These are phyloP conservation scores for Chaunax sp. DNA, from an alignment of 2,797 vertebrate genomes.

Conservation along the genomic window DNA sequence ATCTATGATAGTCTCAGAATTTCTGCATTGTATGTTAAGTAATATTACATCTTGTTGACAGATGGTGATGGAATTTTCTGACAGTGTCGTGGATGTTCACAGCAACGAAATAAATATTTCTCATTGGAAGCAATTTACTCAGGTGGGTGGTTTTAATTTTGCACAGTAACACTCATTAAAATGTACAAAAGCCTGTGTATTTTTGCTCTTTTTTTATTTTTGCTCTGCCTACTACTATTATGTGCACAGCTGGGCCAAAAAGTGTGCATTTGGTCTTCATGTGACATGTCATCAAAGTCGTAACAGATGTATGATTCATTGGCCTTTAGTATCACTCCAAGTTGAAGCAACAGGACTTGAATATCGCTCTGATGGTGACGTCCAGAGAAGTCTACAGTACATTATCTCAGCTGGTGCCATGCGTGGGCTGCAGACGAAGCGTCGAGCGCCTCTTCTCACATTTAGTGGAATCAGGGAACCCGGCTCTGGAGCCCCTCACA, in stretches of 20 bases:
- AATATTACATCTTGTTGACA: conserved; percentile 62
- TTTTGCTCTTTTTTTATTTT: neutral
- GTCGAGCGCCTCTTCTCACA: conserved; percentile 97
- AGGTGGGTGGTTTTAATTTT: conserved; percentile 82
- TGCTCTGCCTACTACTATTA: neutral
- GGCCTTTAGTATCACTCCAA: conserved; percentile 89
- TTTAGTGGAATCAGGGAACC: conserved; percentile 93
- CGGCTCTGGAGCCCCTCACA: conserved; percentile 93
- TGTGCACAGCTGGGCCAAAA: neutral
- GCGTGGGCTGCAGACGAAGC: conserved; percentile 95
- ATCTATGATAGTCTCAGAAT: neutral
- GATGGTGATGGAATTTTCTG: conserved; percentile 99
- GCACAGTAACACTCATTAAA: neutral
- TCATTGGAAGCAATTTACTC: conserved; percentile 92
- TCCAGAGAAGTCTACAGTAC: conserved; percentile 91
- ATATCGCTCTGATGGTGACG: conserved; percentile 93
- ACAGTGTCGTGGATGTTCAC: conserved; percentile 90
- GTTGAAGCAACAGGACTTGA: conserved; percentile 93
- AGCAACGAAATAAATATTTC: conserved; percentile 87
- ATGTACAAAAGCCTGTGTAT: neutral
- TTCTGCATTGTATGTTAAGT: neutral
- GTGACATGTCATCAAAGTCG: neutral
- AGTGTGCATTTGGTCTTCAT: neutral
- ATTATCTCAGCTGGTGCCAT: conserved; percentile 94
- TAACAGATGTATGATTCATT: conserved; percentile 7